Evolutionary conservation across 2,888 invertebrate species (phyloP).

Genomic region (Chloroclysta siterata): DNA sequence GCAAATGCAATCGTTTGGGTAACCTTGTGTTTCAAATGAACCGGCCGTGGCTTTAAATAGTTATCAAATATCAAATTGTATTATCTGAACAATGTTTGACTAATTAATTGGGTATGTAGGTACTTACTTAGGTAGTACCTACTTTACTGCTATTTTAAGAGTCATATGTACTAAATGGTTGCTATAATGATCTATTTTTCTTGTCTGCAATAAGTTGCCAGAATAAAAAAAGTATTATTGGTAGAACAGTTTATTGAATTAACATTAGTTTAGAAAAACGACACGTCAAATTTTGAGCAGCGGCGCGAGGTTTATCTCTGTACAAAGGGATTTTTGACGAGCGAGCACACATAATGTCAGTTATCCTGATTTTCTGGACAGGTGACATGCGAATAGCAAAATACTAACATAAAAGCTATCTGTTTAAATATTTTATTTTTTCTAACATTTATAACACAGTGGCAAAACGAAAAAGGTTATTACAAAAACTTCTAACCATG

Average conservation of each 20-base stretch:
- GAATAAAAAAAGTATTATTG: background rate
- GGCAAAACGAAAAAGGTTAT: background rate
- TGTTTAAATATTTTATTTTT: background rate
- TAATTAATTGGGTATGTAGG: no score
- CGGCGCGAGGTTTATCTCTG: constrained; percentile 62
- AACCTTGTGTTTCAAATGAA: background rate
- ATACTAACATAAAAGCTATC: background rate
- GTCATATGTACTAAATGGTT: no score
- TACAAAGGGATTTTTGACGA: constrained; percentile 79
- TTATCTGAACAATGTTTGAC: no score
- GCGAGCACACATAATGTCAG: constrained; percentile 77
- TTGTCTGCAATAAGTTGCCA: background rate
- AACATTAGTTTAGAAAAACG: constrained; percentile 43
- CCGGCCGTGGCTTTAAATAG: background rate
- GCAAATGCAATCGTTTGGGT: constrained; percentile 2
- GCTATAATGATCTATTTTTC: no score
- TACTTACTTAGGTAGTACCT: no score
- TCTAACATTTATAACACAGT: background rate
- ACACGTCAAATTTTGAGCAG: constrained; percentile 46
- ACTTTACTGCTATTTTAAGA: no score
- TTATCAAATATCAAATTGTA: background rate
- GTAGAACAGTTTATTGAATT: background rate
- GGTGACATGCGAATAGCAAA: constrained; percentile 60
- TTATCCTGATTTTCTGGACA: constrained; percentile 68
- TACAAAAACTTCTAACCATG: constrained; percentile 4